Base-by-base conservation (phyloP, 2,888 invertebrate species). In the Aethes cnicana region DNA sequence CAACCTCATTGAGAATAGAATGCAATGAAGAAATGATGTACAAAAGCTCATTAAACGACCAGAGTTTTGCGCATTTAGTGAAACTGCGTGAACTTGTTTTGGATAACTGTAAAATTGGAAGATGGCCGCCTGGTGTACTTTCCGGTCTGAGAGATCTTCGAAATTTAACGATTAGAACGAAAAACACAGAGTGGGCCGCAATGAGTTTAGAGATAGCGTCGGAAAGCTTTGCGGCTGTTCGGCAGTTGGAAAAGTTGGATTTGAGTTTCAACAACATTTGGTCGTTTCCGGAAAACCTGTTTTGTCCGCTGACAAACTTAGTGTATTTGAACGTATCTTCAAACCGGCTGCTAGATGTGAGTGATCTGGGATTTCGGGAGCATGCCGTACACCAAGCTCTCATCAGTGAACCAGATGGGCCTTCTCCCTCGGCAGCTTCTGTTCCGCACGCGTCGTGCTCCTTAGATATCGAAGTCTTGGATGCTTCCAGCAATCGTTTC, bases 211-310 rank as follows among this genome's bases (percentile, higher is more conserved):
- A 96, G 80, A 92, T 97, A 68, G 94, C 95, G 66, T 90, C 92
- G 25, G 94, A 95, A 60, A 95, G 95, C 67, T 96, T 96, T 80
- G 90, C 92, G 54, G 92, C 93, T 54, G 93, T 95, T 53, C 91
- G 93, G 56, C 95, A 96, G 76, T 90, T 97, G 65, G 96, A 96
- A 81, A 92, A 94, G 64, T 91, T 97, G 58, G 97, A 97, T 77
- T 89, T 97, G 60, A 96, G 96, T 73, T 94, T 93, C 72, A 96
- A 97, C 81, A 96, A 96, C 79, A 95, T 97, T 74, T 96, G 96
- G 95, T 95, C 95, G 47, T 93, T 97, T 76, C 96, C 96, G 16
- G 95, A 95, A 69, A 94, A 94, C 71, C 91, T 96, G 58, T 97
- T 97, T 83, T 97, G 97, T 73, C 93, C 95, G 2, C 81, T 96